Evolutionary conservation across 2,797 vertebrate genomes (phyloP).

Genomic region (Labeo calbasu): DNA sequence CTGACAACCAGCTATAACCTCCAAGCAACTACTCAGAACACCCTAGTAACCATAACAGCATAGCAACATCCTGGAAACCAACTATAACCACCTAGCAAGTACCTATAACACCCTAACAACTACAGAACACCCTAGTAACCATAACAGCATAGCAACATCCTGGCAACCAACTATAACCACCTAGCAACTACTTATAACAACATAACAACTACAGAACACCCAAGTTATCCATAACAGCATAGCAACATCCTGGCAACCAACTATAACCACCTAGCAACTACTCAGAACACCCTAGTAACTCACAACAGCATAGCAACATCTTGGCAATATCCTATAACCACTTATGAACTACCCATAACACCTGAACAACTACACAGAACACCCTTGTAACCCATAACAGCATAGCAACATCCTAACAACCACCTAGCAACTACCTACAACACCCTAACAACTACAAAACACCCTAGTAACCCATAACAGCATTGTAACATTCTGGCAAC

Average conservation of each 20-base stretch:
- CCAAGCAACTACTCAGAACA: neutral
- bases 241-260: neutral
- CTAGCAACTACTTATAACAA: neutral
- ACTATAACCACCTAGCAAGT: no score
- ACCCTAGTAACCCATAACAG: neutral
- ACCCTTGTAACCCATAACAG: neutral
- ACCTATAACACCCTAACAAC: no score
- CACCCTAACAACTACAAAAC: no score
- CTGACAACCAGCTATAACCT: neutral
- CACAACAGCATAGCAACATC: neutral
- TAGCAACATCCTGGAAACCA: neutral
- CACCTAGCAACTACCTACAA: neutral
- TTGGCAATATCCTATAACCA: neutral
- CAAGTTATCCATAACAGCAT: neutral
- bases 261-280: neutral
- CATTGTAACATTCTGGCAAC: neutral
- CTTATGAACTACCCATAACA: neutral
- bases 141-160: neutral
- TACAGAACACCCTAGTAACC: neutral
- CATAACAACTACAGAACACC: no score
- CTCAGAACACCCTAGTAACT: neutral
- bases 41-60: neutral
- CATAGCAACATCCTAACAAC: neutral
- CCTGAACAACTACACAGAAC: neutral
- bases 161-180: neutral